Conservation (phyloP, 2,113 vertebrate species). For the Cavia porcellus region DNA sequence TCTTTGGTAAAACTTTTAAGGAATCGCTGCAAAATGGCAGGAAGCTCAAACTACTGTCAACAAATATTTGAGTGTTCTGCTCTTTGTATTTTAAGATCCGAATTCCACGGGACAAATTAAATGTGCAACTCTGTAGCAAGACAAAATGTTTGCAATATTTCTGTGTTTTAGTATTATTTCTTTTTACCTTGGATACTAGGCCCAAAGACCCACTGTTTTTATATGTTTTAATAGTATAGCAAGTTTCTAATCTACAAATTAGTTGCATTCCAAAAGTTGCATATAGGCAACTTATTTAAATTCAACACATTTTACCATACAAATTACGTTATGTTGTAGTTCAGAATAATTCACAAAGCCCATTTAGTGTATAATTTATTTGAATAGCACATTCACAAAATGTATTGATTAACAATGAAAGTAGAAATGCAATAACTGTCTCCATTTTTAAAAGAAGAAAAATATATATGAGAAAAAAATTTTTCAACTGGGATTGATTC, state of each 20-base stretch:
- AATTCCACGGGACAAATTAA: not conserved
- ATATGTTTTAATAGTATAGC: conserved; percentile 39
- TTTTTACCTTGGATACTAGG: conserved; percentile 24
- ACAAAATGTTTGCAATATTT: not conserved
- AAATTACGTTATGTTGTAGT: conserved; percentile 48
- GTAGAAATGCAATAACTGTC: conserved; percentile 51
- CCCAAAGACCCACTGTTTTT: conserved; percentile 31
- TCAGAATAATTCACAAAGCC: conserved; percentile 50
- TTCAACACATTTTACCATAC: conserved; percentile 58
- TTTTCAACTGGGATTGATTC: conserved; percentile 14
- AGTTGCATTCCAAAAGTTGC: conserved; percentile 59
- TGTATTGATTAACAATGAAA: conserved; percentile 33
- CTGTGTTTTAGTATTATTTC: not conserved
- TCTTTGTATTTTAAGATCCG: not conserved
- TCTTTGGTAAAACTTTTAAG: not conserved
- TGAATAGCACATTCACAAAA: conserved; percentile 52
- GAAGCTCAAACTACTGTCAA: not conserved
- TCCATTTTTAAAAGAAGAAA: conserved; percentile 16
- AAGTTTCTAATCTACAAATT: conserved; percentile 55
- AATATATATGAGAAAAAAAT: not conserved
- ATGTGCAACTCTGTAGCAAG: not conserved
- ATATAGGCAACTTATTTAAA: conserved; percentile 50
- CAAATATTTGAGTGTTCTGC: conserved; percentile 4
- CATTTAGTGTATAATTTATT: conserved; percentile 38
- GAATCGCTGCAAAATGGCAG: not conserved